Base-by-base conservation (phyloP, 2,888 invertebrate species). In the Eumacrocentrus americanus region DNA sequence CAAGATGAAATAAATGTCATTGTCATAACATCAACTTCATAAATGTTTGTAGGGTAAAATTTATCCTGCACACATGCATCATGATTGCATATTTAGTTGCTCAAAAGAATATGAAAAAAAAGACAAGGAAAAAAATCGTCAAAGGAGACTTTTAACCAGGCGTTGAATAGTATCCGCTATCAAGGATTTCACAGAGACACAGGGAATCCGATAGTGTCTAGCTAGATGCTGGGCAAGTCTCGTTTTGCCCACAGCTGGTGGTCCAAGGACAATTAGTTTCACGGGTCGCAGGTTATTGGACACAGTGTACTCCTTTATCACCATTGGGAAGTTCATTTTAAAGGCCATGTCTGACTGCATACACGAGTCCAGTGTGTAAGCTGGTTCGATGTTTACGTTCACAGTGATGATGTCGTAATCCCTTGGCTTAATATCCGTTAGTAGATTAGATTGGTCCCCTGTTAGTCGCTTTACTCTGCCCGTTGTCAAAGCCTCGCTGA, bases 161-260 rank as follows among this genome's bases (percentile, higher is more conserved):
- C 85, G 83, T 12, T 84, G 77, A 20, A 85, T 70, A 7, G 84
- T 82, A 66, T 87, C 84, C 60, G 84, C 79, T 53, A 84, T 83
- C 62, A 88, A 81, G 0, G 83, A 83, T 62, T 85, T 83, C 1
- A 84, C 83, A 1, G 84, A 84, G 46, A 88, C 74, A 68, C 88
- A 87, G 67, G 82, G 82, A 44, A 87, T 77, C 3, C 85, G 84
- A 68, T 89, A 89, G 55, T 83, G 78, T 60, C 86, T 81, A 52
- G 84, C 83, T 51, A 89, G 81, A 62, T 79, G 81, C 67, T 84
- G 84, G 0, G 88, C 84, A 57, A 89, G 67, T 16, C 80, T 82
- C 0, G 88, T 87, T 79, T 89, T 89, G 18, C 89, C 89, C 9
- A 85, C 83, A 5, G 86, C 84, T 2, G 89, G 88, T 16, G 89